Evolutionary conservation across 2,797 vertebrate species (phyloP).

Genomic region (Naso thynnoides): DNA sequence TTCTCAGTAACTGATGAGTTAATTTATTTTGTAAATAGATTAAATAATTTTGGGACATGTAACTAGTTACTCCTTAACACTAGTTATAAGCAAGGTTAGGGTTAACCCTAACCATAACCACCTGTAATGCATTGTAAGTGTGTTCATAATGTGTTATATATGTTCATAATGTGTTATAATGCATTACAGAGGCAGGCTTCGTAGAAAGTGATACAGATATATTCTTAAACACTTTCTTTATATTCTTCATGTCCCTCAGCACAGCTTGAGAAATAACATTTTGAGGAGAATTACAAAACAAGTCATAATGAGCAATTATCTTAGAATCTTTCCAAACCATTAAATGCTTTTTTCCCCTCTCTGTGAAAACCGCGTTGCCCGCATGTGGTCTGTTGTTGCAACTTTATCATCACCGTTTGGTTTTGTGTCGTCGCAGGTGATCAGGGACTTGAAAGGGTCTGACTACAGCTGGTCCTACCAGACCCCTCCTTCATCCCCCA

Average conservation of each 20-base stretch:
- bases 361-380: neutral
- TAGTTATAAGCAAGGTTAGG: too few relatives aligned
- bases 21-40: too few relatives aligned
- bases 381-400: neutral
- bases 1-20: too few relatives aligned
- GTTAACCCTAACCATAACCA: too few relatives aligned
- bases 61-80: too few relatives aligned
- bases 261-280: conserved; percentile 11
- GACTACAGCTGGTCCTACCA: conserved; percentile 99
- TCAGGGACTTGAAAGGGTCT: conserved; percentile 96
- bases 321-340: neutral
- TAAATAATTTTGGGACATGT: too few relatives aligned
- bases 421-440: conserved; percentile 86
- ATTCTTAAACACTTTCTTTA: too few relatives aligned
- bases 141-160: too few relatives aligned
- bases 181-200: too few relatives aligned
- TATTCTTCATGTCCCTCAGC: neutral
- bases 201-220: too few relatives aligned
- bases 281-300: neutral
- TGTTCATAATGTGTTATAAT: too few relatives aligned
- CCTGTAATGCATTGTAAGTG: too few relatives aligned
- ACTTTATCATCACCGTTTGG: conserved; percentile 3
- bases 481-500: conserved; percentile 95
- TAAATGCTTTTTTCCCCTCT: neutral
- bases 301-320: neutral